Conservation (phyloP, 1,140 invertebrate genomes). For the Drosophila carrolli region DNA sequence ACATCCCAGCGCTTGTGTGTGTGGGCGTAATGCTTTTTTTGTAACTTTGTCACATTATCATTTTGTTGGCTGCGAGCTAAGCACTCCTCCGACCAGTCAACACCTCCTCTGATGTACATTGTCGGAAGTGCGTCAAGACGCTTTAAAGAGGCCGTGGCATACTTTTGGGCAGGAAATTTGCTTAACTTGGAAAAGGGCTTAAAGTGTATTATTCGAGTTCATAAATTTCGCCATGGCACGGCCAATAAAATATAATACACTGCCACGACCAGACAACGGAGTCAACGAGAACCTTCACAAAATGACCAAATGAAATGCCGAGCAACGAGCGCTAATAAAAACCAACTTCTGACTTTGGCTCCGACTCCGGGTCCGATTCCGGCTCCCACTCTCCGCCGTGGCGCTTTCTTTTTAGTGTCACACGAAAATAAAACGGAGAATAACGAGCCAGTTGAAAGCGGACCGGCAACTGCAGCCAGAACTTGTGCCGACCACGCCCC, state of each 20-base stretch:
- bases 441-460: conserved; percentile 62
- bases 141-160: conserved; percentile 3
- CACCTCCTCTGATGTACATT: background rate
- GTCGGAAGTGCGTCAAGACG: no score
- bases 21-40: background rate
- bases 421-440: conserved; percentile 74
- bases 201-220: conserved; percentile 30
- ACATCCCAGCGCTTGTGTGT: background rate
- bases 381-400: background rate
- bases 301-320: conserved; percentile 60
- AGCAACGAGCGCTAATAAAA: conserved; percentile 63
- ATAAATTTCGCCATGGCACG: conserved; percentile 27
- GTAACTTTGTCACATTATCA: background rate
- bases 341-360: conserved; percentile 54
- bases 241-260: conserved; percentile 78
- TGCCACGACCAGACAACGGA: conserved; percentile 45
- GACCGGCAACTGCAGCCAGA: conserved; percentile 12
- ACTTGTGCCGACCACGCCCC: conserved; percentile 38
- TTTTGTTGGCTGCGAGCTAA: background rate
- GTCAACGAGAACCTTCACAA: conserved; percentile 39
- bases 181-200: conserved; percentile 31
- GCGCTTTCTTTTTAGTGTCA: conserved; percentile 67
- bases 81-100: no score
- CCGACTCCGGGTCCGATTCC: background rate
- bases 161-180: conserved; percentile 31